Percentiles rank a stretch among this genome's conserved stretches.
phyloP scores from a whole-genome alignment of 1,140 invertebrate species.

The Prorops nasuta region DNA sequence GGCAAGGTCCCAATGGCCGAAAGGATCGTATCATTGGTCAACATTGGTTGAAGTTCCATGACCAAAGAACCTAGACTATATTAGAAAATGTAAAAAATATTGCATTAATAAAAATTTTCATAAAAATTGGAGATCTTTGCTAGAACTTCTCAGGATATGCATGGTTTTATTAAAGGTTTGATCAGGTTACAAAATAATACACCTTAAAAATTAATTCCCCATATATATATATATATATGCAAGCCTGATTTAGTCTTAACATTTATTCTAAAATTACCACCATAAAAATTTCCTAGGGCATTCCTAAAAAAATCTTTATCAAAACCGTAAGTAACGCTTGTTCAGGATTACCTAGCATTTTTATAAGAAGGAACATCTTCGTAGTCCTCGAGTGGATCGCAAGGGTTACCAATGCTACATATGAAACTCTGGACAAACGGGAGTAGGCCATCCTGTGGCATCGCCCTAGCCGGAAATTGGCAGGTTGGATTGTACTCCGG shows the following conservation, averaged over 20 bases:
- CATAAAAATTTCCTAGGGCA: too few relatives aligned
- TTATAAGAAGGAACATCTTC: conserved; percentile 62
- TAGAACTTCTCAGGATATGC: too few relatives aligned
- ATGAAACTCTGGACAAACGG: conserved; percentile 67
- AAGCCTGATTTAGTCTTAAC: too few relatives aligned
- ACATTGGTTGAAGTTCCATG: conserved; percentile 51
- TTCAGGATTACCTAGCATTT: conserved; percentile 65
- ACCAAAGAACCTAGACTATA: conserved; percentile 51
- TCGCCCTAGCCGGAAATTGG: conserved; percentile 63
- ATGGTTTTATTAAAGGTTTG: too few relatives aligned
- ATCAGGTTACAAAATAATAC: too few relatives aligned
- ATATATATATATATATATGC: too few relatives aligned
- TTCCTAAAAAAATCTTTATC: too few relatives aligned
- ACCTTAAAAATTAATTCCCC: too few relatives aligned
- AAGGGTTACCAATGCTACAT: conserved; percentile 66
- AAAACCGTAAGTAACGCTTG: too few relatives aligned
- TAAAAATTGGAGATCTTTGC: too few relatives aligned
- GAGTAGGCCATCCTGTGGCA: conserved; percentile 63
- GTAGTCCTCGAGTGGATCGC: conserved; percentile 58
- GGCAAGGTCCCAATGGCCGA: conserved; percentile 58
- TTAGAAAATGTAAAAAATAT: too few relatives aligned
- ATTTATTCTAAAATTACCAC: too few relatives aligned
- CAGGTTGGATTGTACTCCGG: conserved; percentile 58
- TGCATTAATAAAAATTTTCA: not conserved
- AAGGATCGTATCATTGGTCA: conserved; percentile 52